Evolutionary conservation across 2,797 vertebrate genomes (phyloP), one percentile per base, ranked within the genome.

Genomic region (Pachyuromys duprasi): DNA sequence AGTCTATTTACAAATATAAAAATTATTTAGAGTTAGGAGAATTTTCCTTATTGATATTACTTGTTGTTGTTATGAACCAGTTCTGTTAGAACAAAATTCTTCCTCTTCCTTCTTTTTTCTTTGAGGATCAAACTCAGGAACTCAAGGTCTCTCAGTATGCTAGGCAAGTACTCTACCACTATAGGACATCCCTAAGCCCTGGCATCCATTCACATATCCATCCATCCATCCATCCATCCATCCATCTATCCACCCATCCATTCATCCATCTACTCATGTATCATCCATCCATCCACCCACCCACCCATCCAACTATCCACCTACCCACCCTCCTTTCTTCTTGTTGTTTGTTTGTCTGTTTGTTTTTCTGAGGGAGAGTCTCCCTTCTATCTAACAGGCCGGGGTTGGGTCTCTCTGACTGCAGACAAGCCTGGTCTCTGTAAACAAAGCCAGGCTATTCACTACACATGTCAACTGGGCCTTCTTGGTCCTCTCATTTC

Each of bases 361-460:
- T 49, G 31, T 8, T 67, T 24, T n/a, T 49, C 13, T 69, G 31
- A 86, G 36, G 69, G 89, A 79, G 88, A 90, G 45, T 63, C 57
- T 33, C 8, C 83, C 93, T 79, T 55, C 33, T 84, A 81, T 8
- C 62, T 33, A 80, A 76, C 36, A 90, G 82, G 76, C 14, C 84
- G 45, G 17, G 84, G n/a, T 86, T 70, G 90, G 74, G 93, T 70
- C 55, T 69, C 3, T 39, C 95, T 95, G 96, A 97, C 79, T 28
- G 39, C 28, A 97, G 96, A 80, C 82, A 72, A 97, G 86, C 95
- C 93, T 57, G 31, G 92, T 86, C 96, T 97, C 96, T 96, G 86
- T 95, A 97, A 98, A 98, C 96, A 97, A 88, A 96, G 94, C 81
- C 94, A 93, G 94, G 95, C 42, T 60, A 84, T 96, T 97, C 94